phyloP scores from a whole-genome alignment of 1,140 invertebrate genomes.

The Arctopsyche grandis region DNA sequence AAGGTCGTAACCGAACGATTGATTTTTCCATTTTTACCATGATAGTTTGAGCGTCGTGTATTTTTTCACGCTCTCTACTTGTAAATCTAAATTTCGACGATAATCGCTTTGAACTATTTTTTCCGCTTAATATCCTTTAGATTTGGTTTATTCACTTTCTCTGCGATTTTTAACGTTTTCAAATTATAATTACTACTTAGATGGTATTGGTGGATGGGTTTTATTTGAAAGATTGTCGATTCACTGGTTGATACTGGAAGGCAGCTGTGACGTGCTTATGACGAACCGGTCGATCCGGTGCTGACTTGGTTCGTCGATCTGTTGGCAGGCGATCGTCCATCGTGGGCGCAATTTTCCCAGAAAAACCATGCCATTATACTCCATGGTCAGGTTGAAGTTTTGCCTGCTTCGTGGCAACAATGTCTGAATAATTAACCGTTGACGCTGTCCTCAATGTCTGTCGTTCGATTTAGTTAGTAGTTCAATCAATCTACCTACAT shows the following conservation, averaged over 20 bases:
- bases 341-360: constrained; percentile 6
- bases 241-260: too few relatives aligned
- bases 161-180: too few relatives aligned
- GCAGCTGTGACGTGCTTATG: background rate
- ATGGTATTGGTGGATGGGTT: too few relatives aligned
- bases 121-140: background rate
- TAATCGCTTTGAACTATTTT: constrained; percentile 13
- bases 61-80: constrained; percentile 29
- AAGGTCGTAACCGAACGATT: background rate
- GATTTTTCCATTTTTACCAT: background rate
- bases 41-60: background rate
- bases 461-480: too few relatives aligned
- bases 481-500: too few relatives aligned
- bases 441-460: too few relatives aligned
- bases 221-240: too few relatives aligned
- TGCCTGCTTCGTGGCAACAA: background rate
- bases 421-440: too few relatives aligned
- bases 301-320: background rate
- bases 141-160: too few relatives aligned
- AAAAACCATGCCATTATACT: constrained; percentile 2
- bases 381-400: background rate
- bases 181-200: too few relatives aligned
- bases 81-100: background rate
- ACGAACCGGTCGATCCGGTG: background rate
- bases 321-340: background rate